Base-by-base conservation (phyloP, 2,888 invertebrate species). In the Ophioninae sp. region DNA sequence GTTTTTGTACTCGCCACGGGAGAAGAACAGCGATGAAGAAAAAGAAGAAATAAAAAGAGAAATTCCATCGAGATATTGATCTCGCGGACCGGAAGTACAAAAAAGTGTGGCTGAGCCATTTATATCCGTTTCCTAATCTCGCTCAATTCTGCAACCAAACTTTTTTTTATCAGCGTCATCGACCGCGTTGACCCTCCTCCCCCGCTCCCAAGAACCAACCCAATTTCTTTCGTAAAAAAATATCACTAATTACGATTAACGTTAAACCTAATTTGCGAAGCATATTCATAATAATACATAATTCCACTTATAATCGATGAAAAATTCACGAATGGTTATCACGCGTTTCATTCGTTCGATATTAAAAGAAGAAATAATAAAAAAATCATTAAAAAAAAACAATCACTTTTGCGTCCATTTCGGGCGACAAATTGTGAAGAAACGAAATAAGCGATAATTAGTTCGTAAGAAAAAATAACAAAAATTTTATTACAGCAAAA, bases 71-170 rank as follows among this genome's bases (percentile, higher is more conserved):
- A 59, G 65, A 75, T 78, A 71, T 58, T 68, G 17, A 65, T 71
- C 65, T 69, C 71, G 37, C 30, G 23, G 23, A 22, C 44, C 56
- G 41, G 61, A 80, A 80, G 81, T 84, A 84, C 67, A 81, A 84
- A 81, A 84, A 75, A 65, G 74, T 64, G 51, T 37, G 9, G 56
- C 56, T 30, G 30, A 30, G 30, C 44, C 13, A 10, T 51, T 10
- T 51, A 10, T 51, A 10, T 51, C 51, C 13, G 5, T 51, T 13
- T 51, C 51, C 13, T 13, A 2, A 17, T 51, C 13, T 51, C 51
- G 13, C 41, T 30, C 30, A 30, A 30, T 30, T 30, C 30, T 13
- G 10, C 1, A 13, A 44, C 13, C 5, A 44, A 44, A 44, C 44
- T 44, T 44, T 44, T 44, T 44, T 44, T 44, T 44, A 3, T 44